Evolutionary conservation across 2,797 vertebrate genomes (phyloP).

Genomic region (Anisognathus igniventris): DNA sequence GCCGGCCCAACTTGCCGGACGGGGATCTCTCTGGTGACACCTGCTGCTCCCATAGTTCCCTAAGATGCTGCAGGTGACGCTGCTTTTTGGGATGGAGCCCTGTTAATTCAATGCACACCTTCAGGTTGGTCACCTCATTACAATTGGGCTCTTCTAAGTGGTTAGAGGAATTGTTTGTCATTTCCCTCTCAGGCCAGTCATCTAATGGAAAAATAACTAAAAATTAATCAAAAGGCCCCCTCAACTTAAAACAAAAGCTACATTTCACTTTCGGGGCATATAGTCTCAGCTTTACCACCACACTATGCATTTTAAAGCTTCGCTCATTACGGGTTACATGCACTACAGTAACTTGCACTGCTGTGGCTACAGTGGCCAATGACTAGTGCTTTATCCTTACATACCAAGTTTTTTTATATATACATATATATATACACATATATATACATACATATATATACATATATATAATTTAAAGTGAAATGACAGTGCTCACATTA

Average conservation of each 20-base stretch:
- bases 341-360: conserved; percentile 68
- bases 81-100: conserved; percentile 96
- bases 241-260: conserved; percentile 78
- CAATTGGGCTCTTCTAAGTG: conserved; percentile 82
- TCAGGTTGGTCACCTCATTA: conserved; percentile 94
- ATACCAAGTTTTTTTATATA: conserved; percentile 48
- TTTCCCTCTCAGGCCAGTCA: conserved; percentile 83
- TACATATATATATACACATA: conserved; percentile 41
- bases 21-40: conserved; percentile 79
- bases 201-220: conserved; percentile 86
- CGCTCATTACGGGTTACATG: conserved; percentile 65
- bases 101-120: conserved; percentile 97
- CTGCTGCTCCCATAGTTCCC: conserved; percentile 86
- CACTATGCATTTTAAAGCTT: conserved; percentile 67
- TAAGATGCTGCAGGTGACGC: conserved; percentile 83
- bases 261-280: conserved; percentile 73
- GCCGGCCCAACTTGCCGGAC: conserved; percentile 79
- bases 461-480: conserved; percentile 58
- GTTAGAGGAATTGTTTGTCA: conserved; percentile 81
- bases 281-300: conserved; percentile 65
- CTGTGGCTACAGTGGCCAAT: conserved; percentile 65
- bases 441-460: conserved; percentile 44
- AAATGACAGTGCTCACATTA: conserved; percentile 69
- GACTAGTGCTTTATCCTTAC: conserved; percentile 62
- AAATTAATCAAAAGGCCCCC: conserved; percentile 83